A percentile compares a stretch with the other conserved stretches of the same genome.
These are phyloP conservation scores for Hepsetus odoe DNA, from an alignment of 2,113 vertebrate species.

Conservation along the genomic window DNA sequence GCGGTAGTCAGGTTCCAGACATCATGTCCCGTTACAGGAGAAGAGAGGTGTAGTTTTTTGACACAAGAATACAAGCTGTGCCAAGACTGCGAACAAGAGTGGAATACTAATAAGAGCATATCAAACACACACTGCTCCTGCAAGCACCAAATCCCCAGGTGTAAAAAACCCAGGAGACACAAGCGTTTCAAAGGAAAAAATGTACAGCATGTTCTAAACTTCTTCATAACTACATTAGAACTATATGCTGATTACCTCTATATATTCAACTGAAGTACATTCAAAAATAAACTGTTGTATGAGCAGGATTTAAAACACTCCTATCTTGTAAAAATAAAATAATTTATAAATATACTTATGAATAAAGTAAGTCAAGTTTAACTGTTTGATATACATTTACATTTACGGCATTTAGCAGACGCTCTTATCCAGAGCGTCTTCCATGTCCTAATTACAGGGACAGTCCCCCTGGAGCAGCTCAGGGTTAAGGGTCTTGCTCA, in stretches of 20 bases:
- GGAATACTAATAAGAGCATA: constrained; percentile 1
- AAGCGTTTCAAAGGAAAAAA: constrained; percentile 1
- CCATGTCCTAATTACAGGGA: no score
- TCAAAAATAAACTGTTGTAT: neutral
- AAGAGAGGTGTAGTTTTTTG: constrained; percentile 9
- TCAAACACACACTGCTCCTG: constrained; percentile 9
- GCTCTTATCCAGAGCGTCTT: no score
- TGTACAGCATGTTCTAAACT: constrained; percentile 13
- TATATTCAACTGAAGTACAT: neutral
- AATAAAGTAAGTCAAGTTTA: no score
- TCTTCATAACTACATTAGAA: neutral
- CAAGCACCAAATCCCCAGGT: neutral
- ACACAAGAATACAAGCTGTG: neutral
- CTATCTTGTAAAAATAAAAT: neutral
- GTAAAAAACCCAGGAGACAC: constrained; percentile 13
- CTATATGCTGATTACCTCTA: neutral
- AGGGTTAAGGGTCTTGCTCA: no score
- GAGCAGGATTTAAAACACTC: neutral
- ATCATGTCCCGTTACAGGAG: neutral
- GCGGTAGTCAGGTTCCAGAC: neutral
- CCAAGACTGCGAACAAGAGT: neutral
- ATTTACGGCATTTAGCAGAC: no score
- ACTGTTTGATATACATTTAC: no score
- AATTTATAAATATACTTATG: no score
- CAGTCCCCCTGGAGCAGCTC: no score